Evolutionary conservation across 1,140 invertebrate genomes (phyloP), one percentile per base, ranked within the genome.

Genomic region (Cydia pomonella): DNA sequence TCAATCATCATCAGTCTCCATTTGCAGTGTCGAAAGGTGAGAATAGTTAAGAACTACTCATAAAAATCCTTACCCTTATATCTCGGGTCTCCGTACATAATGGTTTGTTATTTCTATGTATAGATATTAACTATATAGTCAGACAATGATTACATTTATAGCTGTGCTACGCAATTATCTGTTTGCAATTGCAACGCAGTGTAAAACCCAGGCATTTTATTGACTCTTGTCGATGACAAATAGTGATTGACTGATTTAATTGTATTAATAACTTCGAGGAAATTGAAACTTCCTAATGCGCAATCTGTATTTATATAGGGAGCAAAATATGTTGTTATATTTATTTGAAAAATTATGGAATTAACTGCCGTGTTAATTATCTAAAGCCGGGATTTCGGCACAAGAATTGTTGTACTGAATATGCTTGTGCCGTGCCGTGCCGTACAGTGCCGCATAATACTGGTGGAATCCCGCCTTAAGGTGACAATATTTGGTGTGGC

Each of bases 1-100:
- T 69, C 13, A 69, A 69, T 69, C 27, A 69, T 69, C 64, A 69
- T 69, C 27, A 69, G 33, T 69, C 29, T 69, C n/a, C 33, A 38
- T 69, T 21, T 69, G 27, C 64, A 38, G 64, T 33, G 64, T 69
- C 64, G 64, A 33, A 38, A 69, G 64, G 27, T 41, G 64, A 69
- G 16, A 16, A 38, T 23, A 33, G 9, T 69, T 41, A 33, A 38
- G 18, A 33, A 69, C 29, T 9, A 13, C 27, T n/a, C 16, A 33
- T 38, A 18, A 18, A 69, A 38, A 69, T 12, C 6, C n/a, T 16
- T 18, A 33, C 2, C 25, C 27, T n/a, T 29, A 5, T 33, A 50
- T 47, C 47, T n/a, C 47, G 3, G 47, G 7, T 69, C 27, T 38
- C 10, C 29, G 13, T 69, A 29, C 16, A 27, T 64, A 69, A 38